phyloP scores from a whole-genome alignment of 2,888 invertebrate genomes.

The Hypomecis atomaria region DNA sequence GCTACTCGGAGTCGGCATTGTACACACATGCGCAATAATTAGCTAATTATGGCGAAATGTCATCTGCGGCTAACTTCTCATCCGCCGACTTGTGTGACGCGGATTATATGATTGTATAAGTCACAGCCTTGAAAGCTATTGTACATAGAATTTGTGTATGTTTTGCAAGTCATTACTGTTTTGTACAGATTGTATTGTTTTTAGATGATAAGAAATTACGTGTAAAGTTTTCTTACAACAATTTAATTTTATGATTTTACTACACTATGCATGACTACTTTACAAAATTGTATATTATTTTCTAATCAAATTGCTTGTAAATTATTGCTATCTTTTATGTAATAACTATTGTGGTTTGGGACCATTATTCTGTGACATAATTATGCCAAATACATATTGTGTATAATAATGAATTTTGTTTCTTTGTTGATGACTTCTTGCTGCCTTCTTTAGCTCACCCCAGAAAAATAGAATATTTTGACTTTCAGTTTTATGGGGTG shows the following conservation, averaged over 20 bases:
- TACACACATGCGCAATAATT: too few species aligned
- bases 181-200: conserved; percentile 32
- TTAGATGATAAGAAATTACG: conserved; percentile 18
- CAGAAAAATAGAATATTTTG: too few species aligned
- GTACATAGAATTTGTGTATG: conserved; percentile 45
- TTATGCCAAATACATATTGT: conserved; percentile 67
- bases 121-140: conserved; percentile 43
- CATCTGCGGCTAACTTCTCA: too few species aligned
- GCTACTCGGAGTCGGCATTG: too few species aligned
- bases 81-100: too few species aligned
- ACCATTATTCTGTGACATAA: conserved; percentile 59
- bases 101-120: conserved; percentile 24
- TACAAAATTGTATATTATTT: background rate
- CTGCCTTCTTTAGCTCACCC: background rate
- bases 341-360: conserved; percentile 56
- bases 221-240: conserved; percentile 4
- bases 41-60: too few species aligned
- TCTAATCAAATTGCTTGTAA: conserved; percentile 17
- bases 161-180: conserved; percentile 36
- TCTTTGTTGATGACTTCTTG: conserved; percentile 3
- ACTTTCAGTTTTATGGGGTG: too few species aligned
- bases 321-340: conserved; percentile 27
- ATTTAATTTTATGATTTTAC: background rate
- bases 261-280: conserved; percentile 4
- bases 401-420: conserved; percentile 38